phyloP scores from a whole-genome alignment of 2,113 vertebrate genomes.

The Bucco capensis region DNA sequence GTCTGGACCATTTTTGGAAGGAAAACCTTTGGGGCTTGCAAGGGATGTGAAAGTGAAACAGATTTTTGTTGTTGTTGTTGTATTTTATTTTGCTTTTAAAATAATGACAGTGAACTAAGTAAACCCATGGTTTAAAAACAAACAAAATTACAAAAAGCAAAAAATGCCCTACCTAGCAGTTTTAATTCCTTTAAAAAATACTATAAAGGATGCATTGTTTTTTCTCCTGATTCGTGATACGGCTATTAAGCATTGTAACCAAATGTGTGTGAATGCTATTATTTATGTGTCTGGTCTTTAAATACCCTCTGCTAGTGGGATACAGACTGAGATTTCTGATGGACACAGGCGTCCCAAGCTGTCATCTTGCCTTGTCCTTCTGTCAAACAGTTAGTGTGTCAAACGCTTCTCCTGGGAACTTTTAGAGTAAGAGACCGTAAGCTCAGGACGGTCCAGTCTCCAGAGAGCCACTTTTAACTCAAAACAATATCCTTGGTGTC shows the following conservation, averaged over 20 bases:
- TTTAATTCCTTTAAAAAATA: constrained; percentile 4
- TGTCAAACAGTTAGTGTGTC: constrained; percentile 67
- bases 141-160: neutral
- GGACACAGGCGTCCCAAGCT: constrained; percentile 44
- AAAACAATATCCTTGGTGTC: constrained; percentile 71
- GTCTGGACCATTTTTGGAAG: constrained; percentile 11
- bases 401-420: constrained; percentile 69
- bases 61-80: neutral
- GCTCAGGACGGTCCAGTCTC: constrained; percentile 56
- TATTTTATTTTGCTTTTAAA: neutral
- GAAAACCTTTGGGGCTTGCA: neutral
- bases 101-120: neutral
- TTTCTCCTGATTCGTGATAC: constrained; percentile 27
- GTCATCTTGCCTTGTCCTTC: constrained; percentile 65
- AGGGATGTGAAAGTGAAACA: neutral
- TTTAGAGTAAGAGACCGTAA: constrained; percentile 32
- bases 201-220: constrained; percentile 25
- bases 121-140: neutral
- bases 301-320: constrained; percentile 57
- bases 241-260: constrained; percentile 32
- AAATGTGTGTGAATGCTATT: constrained; percentile 36
- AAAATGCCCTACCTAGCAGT: neutral
- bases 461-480: constrained; percentile 77
- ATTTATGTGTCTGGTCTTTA: constrained; percentile 56
- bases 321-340: constrained; percentile 45